phyloP scores from a whole-genome alignment of 2,797 vertebrate genomes.

The Liasis olivaceus region DNA sequence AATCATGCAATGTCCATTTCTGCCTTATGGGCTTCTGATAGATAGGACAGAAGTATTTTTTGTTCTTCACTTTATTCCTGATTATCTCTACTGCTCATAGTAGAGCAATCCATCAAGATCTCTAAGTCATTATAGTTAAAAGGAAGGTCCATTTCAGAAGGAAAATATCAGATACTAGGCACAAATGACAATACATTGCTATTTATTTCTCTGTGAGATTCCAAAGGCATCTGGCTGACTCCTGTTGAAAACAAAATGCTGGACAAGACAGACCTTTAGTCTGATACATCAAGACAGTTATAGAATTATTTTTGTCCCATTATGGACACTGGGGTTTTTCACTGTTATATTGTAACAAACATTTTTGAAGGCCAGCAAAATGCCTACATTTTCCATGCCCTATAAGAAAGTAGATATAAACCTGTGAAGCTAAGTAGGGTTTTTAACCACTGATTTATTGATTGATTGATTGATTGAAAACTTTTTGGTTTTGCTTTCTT shows the following conservation, averaged over 20 bases:
- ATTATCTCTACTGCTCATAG: neutral
- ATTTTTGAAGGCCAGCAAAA: neutral
- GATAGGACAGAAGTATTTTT: neutral
- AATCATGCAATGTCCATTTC: neutral
- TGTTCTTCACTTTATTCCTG: neutral
- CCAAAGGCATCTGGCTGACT: neutral
- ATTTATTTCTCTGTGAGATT: neutral
- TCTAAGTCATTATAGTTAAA: neutral
- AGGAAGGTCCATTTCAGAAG: neutral
- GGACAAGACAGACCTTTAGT: neutral
- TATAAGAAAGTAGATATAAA: neutral
- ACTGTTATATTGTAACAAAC: neutral
- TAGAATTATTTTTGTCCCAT: neutral
- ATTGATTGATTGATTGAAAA: neutral
- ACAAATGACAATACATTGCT: neutral
- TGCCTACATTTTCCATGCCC: neutral
- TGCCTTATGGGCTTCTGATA: neutral
- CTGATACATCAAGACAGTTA: neutral
- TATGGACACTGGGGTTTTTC: neutral
- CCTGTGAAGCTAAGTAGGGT: neutral
- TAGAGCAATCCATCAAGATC: neutral
- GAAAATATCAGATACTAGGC: neutral
- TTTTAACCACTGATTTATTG: neutral
- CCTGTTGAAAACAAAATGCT: neutral
- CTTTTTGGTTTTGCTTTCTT: neutral